These are phyloP conservation scores for Cheilosia impressa DNA, from an alignment of 2,888 invertebrate species.

Conservation along the genomic window DNA sequence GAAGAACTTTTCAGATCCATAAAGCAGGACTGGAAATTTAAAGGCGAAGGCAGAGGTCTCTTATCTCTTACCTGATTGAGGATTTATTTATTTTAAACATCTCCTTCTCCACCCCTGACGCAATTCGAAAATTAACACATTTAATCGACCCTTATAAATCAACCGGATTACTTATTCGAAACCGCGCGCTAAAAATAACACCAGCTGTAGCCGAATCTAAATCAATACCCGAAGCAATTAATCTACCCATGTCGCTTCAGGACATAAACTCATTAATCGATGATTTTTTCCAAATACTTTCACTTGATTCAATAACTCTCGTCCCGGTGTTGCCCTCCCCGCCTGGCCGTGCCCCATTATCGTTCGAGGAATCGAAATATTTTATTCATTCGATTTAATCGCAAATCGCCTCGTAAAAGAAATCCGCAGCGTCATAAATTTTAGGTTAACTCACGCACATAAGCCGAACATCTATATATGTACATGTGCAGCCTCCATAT, in stretches of 20 bases:
- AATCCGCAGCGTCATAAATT: slow-evolving; percentile 68
- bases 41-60: too few relatives aligned
- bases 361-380: slow-evolving; percentile 47
- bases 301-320: slow-evolving; percentile 35
- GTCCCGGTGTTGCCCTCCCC: neutral
- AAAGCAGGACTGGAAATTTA: too few relatives aligned
- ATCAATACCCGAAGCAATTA: slow-evolving; percentile 50
- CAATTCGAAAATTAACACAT: neutral
- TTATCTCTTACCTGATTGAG: too few relatives aligned
- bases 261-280: slow-evolving; percentile 59
- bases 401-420: slow-evolving; percentile 62
- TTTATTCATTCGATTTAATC: slow-evolving; percentile 69
- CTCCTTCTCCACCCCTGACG: neutral
- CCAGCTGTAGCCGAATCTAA: slow-evolving; percentile 23
- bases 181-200: neutral
- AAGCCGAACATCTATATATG: slow-evolving; percentile 10
- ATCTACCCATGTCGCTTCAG: slow-evolving; percentile 28
- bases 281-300: slow-evolving; percentile 33
- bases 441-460: slow-evolving; percentile 66
- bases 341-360: neutral
- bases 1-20: too few relatives aligned
- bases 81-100: too few relatives aligned
- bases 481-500: slow-evolving; percentile 8
- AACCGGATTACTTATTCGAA: neutral
- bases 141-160: neutral